These are phyloP conservation scores for Leptoclinus maculatus DNA, from an alignment of 2,797 vertebrate genomes.

Conservation along the genomic window DNA sequence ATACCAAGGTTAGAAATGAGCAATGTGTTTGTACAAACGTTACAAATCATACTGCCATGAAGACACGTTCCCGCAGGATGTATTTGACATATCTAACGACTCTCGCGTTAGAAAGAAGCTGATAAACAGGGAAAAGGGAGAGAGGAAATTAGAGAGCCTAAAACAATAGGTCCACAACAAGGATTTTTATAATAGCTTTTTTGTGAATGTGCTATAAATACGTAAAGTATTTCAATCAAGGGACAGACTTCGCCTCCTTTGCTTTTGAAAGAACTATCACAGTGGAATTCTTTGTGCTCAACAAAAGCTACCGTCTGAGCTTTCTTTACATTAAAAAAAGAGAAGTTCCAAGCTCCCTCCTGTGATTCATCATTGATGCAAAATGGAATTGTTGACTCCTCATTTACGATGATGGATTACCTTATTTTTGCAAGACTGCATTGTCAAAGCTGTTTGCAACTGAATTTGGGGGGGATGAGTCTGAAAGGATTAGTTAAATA, in stretches of 20 bases:
- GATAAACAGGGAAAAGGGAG: neutral
- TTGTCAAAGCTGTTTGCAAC: neutral
- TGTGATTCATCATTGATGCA: neutral
- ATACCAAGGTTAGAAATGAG: neutral
- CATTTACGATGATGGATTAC: no score
- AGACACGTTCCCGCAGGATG: neutral
- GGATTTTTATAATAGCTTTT: neutral
- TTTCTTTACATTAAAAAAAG: neutral
- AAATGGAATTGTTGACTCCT: no score
- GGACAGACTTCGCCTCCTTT: neutral
- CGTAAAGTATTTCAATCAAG: neutral
- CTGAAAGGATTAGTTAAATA: no score
- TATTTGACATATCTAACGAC: neutral
- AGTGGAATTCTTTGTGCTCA: neutral
- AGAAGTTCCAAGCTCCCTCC: neutral
- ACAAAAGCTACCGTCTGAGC: neutral
- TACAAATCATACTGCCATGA: neutral
- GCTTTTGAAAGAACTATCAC: neutral
- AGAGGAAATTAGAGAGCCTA: neutral
- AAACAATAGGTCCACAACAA: no score
- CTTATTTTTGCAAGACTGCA: neutral
- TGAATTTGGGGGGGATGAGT: neutral
- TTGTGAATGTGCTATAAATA: neutral
- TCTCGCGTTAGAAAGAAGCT: neutral
- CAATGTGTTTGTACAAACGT: neutral